Base-by-base conservation (phyloP, 2,113 vertebrate genomes). In the Aphyosemion australe region DNA sequence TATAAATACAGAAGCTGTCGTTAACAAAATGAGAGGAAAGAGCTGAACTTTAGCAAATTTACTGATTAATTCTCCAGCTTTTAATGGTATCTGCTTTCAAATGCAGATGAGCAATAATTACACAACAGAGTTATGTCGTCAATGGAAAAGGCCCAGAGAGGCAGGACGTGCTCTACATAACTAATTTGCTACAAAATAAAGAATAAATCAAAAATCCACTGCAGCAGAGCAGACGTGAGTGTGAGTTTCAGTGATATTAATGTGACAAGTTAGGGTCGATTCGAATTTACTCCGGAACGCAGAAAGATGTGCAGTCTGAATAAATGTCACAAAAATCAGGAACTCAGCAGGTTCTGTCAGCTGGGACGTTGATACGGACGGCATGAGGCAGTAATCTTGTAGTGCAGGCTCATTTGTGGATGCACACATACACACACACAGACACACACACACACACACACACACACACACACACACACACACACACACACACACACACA, bases 31-130 rank as follows among this genome's bases (percentile, higher is more conserved):
- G 51, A 21, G 43, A 59, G 50, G 18, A 42, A 34, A 45, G 52
- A 12, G 59, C 32, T 62, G 52, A 66, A 72, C 20, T 51, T 49
- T 19, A 47, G 34, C 16, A 45, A 48, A 47, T 59, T 65, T 48
- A 65, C 31, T 5, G 52, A 56, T 61, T 48, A 59, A 59, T 59
- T 66, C 2, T 72, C 21, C 26, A 56, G n/a, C 45, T 59, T 74
- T 48, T 48, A 53, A 56, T 55, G 43, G 51, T 46, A 15, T 77
- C 73, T 79, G 53, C 64, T 75, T 78, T 80, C 32, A 78, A 74
- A 72, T 84, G 79, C 43, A 76, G 54, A 76, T 57, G 68, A 85
- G 74, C 65, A 72, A 71, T 82, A 83, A 84, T 79, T 82, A 73
- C 61, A 76, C 42, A 54, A 64, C 48, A 54, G 67, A 37, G 39